Evolutionary conservation across 2,113 vertebrate species (phyloP), one percentile per base, ranked within the genome.

Genomic region (Ascaphus truei): DNA sequence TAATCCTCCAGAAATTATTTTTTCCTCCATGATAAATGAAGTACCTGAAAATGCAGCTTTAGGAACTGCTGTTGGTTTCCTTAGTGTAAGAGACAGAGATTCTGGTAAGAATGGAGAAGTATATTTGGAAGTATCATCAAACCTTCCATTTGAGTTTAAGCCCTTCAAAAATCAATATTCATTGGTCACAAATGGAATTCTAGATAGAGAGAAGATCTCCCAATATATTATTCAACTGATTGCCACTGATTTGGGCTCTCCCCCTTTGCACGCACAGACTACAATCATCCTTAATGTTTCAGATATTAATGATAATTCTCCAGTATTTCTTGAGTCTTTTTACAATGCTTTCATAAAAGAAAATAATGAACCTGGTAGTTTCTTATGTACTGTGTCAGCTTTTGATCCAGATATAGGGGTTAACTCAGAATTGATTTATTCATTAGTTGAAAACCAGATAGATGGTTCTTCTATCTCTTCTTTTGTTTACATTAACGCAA

Each of bases 301-400:
- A 0, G 90, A 92, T 56, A 61, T 91, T 78, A 92, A 92, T 0
- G 91, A 92, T 83, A 92, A 92, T 0, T 69, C 81, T 0, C 94
- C 94, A n/a, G 71, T 75, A 8, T 75, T 86, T 9, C 74, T 81
- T 3, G 90, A 94, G 29, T 55, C 85, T n/a, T 88, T 80, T 3
- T 95, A 94, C 1, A 88, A 91, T 22, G 90, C 93, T 0, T 94
- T 93, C 16, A 82, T 95, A 7, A 86, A 81, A 8, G 94, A 96
- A 75, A 95, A 95, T 50, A 92, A 90, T 1, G 5, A 75, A 0
- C 82, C 92, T 0, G 93, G 93, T 1, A 84, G 84, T 43, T 43
- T 15, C 84, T 92, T 15, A 78, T 95, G 27, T 84, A 63, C 37
- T 91, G 93, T 0, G 73, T 94, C 5, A n/a, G 93, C 94, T 37